Conservation (phyloP, 2,888 invertebrate genomes). For the Schrankia costaestrigalis region DNA sequence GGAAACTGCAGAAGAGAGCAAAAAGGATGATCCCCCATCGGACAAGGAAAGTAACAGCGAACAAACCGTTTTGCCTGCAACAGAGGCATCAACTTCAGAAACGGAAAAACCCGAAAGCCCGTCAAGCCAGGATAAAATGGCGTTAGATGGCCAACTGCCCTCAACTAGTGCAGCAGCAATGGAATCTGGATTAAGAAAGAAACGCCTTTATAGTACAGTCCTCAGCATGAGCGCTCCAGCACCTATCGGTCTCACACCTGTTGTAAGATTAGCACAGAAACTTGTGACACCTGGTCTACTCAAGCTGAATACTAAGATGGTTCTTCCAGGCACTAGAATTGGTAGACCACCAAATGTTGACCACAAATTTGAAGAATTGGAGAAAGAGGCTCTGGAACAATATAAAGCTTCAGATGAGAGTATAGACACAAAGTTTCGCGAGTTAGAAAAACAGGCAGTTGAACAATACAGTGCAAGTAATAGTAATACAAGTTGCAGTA, state of each 20-base stretch:
- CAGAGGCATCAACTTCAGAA: conserved; percentile 30
- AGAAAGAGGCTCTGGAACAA: conserved; percentile 81
- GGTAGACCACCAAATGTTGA: conserved; percentile 54
- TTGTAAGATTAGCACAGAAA: conserved; percentile 62
- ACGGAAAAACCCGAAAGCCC: conserved; percentile 37
- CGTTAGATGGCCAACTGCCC: conserved; percentile 51
- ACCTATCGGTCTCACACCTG: conserved; percentile 49
- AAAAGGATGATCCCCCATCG: conserved; percentile 19
- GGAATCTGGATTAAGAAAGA: conserved; percentile 56
- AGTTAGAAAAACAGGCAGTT: conserved; percentile 83
- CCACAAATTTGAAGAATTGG: conserved; percentile 77
- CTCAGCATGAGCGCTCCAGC: conserved; percentile 70
- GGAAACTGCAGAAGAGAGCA: conserved; percentile 34
- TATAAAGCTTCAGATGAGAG: conserved; percentile 81
- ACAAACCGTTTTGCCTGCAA: conserved; percentile 20
- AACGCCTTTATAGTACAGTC: conserved; percentile 78
- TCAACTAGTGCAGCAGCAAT: conserved; percentile 58
- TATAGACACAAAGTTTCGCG: conserved; percentile 81
- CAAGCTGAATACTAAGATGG: conserved; percentile 66
- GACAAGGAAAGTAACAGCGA: conserved; percentile 29
- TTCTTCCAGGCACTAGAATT: conserved; percentile 54
- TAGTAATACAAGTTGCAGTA: conserved; percentile 74
- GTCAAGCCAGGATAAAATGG: conserved; percentile 38
- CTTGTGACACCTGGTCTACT: conserved; percentile 62
- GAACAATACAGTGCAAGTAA: conserved; percentile 83